Percentiles rank a stretch among this genome's conserved stretches.
Evolutionary conservation across 2,888 invertebrate species (phyloP).

Genomic region (Eupithecia inturbata): DNA sequence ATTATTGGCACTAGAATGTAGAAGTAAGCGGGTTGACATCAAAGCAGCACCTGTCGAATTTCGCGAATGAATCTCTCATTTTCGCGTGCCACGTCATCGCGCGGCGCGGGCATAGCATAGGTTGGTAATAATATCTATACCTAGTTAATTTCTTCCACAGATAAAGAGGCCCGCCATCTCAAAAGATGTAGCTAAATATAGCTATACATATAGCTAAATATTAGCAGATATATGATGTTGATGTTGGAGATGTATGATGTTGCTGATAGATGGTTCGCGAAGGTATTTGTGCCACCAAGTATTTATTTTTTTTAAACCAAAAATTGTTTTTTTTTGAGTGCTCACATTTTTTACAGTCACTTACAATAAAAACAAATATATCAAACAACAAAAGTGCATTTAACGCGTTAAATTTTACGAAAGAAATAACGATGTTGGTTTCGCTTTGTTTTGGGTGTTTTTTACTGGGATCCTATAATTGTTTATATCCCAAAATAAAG

Average conservation of each 20-base stretch:
- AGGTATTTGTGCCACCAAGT: too few species aligned
- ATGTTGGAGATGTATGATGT: too few species aligned
- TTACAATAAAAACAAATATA: not conserved
- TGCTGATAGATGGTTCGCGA: too few species aligned
- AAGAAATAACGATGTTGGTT: not conserved
- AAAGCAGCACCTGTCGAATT: not conserved
- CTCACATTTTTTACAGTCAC: not conserved
- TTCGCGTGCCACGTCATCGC: not conserved
- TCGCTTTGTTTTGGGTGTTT: not conserved
- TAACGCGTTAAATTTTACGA: not conserved
- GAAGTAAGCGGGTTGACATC: not conserved
- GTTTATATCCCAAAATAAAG: not conserved
- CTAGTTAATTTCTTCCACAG: not conserved
- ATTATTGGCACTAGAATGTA: not conserved
- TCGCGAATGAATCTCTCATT: not conserved
- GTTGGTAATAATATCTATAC: not conserved
- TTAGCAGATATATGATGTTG: too few species aligned
- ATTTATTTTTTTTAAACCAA: not conserved
- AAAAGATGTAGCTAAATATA: too few species aligned
- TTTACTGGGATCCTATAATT: not conserved
- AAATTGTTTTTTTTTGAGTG: not conserved
- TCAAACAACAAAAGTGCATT: not conserved
- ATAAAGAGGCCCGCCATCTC: too few species aligned
- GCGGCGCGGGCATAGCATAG: not conserved
- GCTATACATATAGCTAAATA: too few species aligned